Evolutionary conservation across 2,888 invertebrate genomes (phyloP).

Genomic region (Dicyrtomina minuta): DNA sequence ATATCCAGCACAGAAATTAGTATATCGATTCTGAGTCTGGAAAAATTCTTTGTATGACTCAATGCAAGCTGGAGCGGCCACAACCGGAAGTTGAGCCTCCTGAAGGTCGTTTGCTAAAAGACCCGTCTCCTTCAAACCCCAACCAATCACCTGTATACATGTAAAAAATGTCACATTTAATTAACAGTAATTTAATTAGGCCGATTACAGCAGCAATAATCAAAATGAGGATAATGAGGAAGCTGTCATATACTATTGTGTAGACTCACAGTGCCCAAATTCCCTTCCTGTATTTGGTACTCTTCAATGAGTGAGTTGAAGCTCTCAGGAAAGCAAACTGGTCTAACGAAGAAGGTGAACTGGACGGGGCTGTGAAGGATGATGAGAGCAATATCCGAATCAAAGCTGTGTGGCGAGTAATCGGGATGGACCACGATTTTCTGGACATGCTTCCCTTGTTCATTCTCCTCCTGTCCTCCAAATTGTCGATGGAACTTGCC

Average conservation of each 20-base stretch:
- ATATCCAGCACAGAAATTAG: slow-evolving; percentile 43
- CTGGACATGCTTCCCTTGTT: slow-evolving; percentile 7
- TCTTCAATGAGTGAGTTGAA: slow-evolving; percentile 42
- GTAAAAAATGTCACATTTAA: too few species aligned
- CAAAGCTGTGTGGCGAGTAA: slow-evolving; percentile 37
- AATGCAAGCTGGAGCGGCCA: slow-evolving; percentile 35
- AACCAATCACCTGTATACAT: slow-evolving; percentile 41
- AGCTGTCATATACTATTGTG: too few species aligned
- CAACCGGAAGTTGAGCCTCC: slow-evolving; percentile 35
- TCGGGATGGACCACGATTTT: slow-evolving; percentile 34
- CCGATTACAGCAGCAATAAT: too few species aligned
- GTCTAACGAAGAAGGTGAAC: slow-evolving; percentile 62
- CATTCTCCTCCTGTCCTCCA: slow-evolving; percentile 24
- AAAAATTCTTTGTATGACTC: slow-evolving; percentile 39
- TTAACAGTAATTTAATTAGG: too few species aligned
- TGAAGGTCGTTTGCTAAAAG: slow-evolving; percentile 14
- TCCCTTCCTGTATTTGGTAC: slow-evolving; percentile 40
- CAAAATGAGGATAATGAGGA: too few species aligned
- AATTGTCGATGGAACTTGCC: slow-evolving; percentile 31
- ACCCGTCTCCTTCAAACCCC: slow-evolving; percentile 33
- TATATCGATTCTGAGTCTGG: slow-evolving; percentile 34
- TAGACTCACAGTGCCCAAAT: slow-evolving; percentile 36
- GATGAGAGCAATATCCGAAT: slow-evolving; percentile 62
- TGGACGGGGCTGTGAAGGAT: slow-evolving; percentile 60
- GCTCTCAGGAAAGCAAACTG: slow-evolving; percentile 60